These are phyloP conservation scores for Falcunculus frontatus DNA, from an alignment of 2,113 vertebrate genomes.

Conservation along the genomic window DNA sequence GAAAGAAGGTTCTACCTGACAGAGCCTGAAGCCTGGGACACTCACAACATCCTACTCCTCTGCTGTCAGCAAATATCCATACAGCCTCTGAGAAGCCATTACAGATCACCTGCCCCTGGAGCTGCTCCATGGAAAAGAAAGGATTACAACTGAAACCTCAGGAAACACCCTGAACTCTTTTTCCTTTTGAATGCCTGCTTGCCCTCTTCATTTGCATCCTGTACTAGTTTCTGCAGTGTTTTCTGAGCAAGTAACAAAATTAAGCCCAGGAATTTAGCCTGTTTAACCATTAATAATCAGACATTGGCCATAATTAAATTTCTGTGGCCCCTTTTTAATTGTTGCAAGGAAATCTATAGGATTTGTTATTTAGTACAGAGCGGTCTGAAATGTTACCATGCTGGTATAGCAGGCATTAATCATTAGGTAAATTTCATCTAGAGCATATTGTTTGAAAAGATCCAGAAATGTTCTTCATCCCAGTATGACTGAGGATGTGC, in stretches of 20 bases:
- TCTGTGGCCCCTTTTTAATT: background rate
- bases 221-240: background rate
- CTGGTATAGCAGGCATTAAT: background rate
- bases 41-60: background rate
- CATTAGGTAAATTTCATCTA: background rate
- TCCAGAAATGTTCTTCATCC: background rate
- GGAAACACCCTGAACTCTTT: background rate
- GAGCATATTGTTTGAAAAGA: background rate
- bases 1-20: background rate
- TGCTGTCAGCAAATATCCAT: background rate
- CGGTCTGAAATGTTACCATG: background rate
- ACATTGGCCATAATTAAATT: background rate
- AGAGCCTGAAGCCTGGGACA: background rate
- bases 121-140: background rate
- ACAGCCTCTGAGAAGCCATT: background rate
- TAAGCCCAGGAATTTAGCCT: background rate
- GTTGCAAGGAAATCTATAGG: background rate
- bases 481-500: background rate
- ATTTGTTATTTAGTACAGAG: background rate
- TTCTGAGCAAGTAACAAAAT: background rate
- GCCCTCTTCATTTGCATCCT: background rate
- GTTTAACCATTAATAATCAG: background rate
- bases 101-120: background rate
- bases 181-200: background rate
- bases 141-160: background rate